Conservation (phyloP, 2,888 invertebrate genomes). For the Tachina fera region DNA sequence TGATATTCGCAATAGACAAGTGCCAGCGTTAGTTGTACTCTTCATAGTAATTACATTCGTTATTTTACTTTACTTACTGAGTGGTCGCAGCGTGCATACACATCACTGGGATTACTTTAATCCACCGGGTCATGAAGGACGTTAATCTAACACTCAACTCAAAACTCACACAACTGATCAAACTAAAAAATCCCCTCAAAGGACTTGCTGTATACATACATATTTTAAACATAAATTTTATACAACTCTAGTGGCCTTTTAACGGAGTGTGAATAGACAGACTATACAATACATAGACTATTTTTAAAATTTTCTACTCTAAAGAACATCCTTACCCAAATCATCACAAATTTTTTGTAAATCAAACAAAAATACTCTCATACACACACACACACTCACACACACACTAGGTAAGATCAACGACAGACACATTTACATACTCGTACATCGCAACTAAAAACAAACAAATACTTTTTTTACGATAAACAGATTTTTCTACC, state of each 20-base stretch:
- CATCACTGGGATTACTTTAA: constrained; percentile 95
- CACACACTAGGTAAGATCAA: constrained; percentile 25
- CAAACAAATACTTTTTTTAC: constrained; percentile 34
- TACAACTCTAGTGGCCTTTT: constrained; percentile 59
- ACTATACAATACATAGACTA: constrained; percentile 10
- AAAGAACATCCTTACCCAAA: constrained; percentile 18
- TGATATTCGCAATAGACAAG: constrained; percentile 84
- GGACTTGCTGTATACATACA: constrained; percentile 12
- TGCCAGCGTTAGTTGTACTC: constrained; percentile 90
- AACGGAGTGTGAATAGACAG: constrained; percentile 45
- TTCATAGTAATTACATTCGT: constrained; percentile 91
- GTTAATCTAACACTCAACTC: constrained; percentile 72
- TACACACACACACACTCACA: constrained; percentile 24
- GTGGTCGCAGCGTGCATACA: constrained; percentile 89
- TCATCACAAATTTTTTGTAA: constrained; percentile 44
- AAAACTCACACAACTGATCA: background rate
- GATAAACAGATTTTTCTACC: constrained; percentile 53
- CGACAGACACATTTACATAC: constrained; percentile 23
- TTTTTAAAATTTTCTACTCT: constrained; percentile 37
- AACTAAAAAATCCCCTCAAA: background rate
- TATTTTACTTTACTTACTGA: constrained; percentile 89
- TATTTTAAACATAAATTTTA: constrained; percentile 4
- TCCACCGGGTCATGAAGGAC: constrained; percentile 87
- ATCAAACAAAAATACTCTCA: constrained; percentile 29
- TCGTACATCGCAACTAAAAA: too few species aligned